Percentiles rank a stretch among this genome's conserved stretches.
phyloP scores from a whole-genome alignment of 2,888 invertebrate species.

The Seladonia tumulorum region DNA sequence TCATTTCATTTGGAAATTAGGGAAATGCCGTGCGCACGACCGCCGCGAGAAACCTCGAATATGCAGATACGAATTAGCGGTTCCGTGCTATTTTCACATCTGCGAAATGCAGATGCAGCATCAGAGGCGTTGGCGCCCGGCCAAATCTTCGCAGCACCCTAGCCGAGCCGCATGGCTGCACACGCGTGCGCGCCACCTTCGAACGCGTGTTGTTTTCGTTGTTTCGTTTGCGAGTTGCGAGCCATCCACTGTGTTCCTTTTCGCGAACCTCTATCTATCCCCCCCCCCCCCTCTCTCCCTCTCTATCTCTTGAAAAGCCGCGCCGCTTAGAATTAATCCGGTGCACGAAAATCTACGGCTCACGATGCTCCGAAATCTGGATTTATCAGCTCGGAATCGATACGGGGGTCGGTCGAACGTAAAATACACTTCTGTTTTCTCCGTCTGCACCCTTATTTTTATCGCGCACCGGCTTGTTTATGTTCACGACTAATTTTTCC shows the following conservation, averaged over 20 bases:
- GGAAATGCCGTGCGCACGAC: slow-evolving; percentile 40
- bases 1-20: slow-evolving; percentile 60
- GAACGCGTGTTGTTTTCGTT: slow-evolving; percentile 46
- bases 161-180: slow-evolving; percentile 25
- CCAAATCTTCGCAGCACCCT: slow-evolving; percentile 67
- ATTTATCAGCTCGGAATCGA: not conserved
- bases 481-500: no score
- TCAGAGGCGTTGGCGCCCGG: slow-evolving; percentile 78
- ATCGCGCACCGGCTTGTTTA: no score
- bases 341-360: not conserved
- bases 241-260: not conserved
- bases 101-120: slow-evolving; percentile 80
- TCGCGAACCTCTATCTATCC: not conserved
- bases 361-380: not conserved
- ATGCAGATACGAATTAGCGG: slow-evolving; percentile 68
- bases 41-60: slow-evolving; percentile 51
- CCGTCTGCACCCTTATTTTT: no score
- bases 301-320: not conserved
- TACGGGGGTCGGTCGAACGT: no score
- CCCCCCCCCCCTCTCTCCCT: not conserved
- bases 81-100: slow-evolving; percentile 78
- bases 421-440: no score
- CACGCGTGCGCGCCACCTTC: slow-evolving; percentile 48
- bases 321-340: not conserved
- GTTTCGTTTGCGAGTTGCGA: slow-evolving; percentile 6